phyloP scores from a whole-genome alignment of 2,888 invertebrate species.

The Xestia rhomboidea region DNA sequence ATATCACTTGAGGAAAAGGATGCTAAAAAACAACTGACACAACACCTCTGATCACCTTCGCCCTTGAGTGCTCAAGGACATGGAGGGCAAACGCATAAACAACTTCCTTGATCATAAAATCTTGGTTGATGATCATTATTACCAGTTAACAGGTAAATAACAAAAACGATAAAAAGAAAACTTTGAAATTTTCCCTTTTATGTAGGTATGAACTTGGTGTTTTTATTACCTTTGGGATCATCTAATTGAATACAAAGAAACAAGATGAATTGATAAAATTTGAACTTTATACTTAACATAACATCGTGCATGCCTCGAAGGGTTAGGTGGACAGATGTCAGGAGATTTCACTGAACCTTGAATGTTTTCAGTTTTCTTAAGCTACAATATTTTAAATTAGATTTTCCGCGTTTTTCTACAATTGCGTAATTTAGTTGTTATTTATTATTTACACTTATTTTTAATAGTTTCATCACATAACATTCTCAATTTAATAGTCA shows the following conservation, averaged over 20 bases:
- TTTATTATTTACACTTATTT: not conserved
- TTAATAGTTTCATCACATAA: not conserved
- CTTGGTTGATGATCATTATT: constrained; percentile 14
- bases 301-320: no score
- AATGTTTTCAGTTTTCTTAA: not conserved
- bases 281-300: not conserved
- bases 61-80: constrained; percentile 16
- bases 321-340: no score
- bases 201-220: not conserved
- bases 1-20: not conserved
- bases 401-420: not conserved
- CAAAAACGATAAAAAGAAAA: constrained; percentile 17
- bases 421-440: not conserved
- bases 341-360: not conserved
- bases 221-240: constrained; percentile 18
- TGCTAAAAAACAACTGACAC: not conserved
- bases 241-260: constrained; percentile 11
- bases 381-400: not conserved
- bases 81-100: constrained; percentile 3
- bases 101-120: constrained; percentile 28
- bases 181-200: constrained; percentile 2
- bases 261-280: not conserved
- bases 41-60: not conserved
- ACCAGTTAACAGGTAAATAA: constrained; percentile 9
- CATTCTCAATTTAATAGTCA: not conserved